phyloP scores from a whole-genome alignment of 2,888 invertebrate species.

The Ichneumoninae sp. region DNA sequence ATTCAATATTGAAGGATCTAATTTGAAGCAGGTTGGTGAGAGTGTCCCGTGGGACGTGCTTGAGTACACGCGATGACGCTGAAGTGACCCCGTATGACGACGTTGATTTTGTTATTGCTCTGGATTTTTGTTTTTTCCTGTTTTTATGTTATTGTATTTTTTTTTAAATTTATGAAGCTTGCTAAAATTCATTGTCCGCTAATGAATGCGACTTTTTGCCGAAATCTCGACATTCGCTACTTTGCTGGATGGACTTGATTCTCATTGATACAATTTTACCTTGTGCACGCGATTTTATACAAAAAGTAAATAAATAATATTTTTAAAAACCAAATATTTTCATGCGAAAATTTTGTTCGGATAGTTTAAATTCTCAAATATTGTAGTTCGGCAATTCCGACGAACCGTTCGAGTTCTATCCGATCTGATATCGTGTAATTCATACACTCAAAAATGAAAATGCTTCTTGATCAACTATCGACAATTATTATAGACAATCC shows the following conservation, averaged over 20 bases:
- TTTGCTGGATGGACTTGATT: background rate
- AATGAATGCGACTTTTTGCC: background rate
- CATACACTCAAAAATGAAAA: background rate
- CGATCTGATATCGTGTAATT: conserved; percentile 2
- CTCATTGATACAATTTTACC: conserved; percentile 11
- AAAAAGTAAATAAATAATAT: background rate
- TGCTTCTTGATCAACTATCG: background rate
- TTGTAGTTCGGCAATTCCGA: background rate
- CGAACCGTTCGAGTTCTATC: background rate
- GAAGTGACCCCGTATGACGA: background rate
- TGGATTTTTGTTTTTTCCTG: background rate
- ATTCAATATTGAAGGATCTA: background rate
- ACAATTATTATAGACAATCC: background rate
- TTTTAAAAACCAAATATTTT: background rate
- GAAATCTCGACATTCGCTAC: background rate
- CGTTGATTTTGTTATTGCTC: background rate
- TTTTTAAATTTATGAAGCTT: no score
- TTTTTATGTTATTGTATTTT: background rate
- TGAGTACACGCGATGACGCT: conserved; percentile 26
- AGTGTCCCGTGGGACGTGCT: conserved; percentile 24
- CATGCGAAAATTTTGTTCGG: background rate
- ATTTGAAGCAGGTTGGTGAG: conserved; percentile 19
- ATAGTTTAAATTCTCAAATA: background rate
- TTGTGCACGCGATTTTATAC: background rate
- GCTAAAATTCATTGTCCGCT: background rate